These are phyloP conservation scores for Yponomeuta evonymella DNA, from an alignment of 2,888 invertebrate species.

Conservation along the genomic window DNA sequence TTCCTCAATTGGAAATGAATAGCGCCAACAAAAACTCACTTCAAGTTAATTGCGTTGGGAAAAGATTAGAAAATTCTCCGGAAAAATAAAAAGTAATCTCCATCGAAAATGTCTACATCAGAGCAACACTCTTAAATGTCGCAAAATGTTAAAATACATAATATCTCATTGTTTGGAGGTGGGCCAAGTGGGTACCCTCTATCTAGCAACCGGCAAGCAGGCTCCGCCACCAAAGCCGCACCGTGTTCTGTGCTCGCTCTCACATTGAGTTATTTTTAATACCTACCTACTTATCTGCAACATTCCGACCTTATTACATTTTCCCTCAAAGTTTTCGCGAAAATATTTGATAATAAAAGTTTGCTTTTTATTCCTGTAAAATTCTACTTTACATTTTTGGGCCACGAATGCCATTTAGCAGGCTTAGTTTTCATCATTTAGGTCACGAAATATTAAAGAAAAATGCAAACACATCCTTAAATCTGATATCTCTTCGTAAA, in stretches of 20 bases:
- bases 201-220: constrained; percentile 11
- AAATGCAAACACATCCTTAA: background rate
- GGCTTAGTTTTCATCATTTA: background rate
- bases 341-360: background rate
- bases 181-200: constrained; percentile 36
- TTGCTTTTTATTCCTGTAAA: background rate
- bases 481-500: background rate
- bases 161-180: constrained; percentile 44
- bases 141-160: constrained; percentile 14
- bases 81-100: background rate
- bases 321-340: background rate
- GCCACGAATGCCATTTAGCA: background rate
- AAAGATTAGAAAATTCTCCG: background rate
- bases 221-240: background rate
- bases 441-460: background rate
- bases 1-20: background rate
- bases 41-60: background rate
- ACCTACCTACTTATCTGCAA: background rate
- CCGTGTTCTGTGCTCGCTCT: constrained; percentile 1
- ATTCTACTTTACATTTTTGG: background rate
- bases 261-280: constrained; percentile 12
- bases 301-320: constrained; percentile 13
- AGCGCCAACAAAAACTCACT: background rate
- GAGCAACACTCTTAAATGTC: background rate
- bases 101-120: background rate